Base-by-base conservation (phyloP, 1,140 invertebrate genomes). In the Sarcophaga peregrina region DNA sequence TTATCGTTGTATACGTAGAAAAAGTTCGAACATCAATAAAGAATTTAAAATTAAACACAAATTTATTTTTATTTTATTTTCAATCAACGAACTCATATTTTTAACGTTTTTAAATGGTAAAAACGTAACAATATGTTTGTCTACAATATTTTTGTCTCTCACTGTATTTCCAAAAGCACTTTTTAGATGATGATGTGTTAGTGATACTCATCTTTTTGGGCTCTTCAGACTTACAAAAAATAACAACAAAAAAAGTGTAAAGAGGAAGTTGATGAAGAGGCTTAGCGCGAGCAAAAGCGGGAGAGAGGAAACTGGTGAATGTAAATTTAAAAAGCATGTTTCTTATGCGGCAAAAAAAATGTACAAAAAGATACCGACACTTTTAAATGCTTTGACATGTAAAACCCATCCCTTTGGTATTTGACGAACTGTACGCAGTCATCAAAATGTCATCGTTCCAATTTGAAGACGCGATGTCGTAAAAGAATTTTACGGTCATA, bases 341-440 rank as follows among this genome's bases (percentile, higher is more conserved):
- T 15, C 9, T 13, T 50, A 15, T 78, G 11, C 75, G 3, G 9
- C 20, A 25, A 20, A 46, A 15, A 76, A 48, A 48, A 48, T 47
- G 45, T 37, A 20, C 75, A 78, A 78, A 76, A 78, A 78, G 75
- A 50, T 78, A 78, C 75, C 75, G 75, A 78, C 75, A 52, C 47
- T 78, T 78, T 50, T 78, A 78, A 78, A 78, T 78, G 75, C 75
- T 78, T 78, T 78, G 75, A 78, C 75, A 78, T 78, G 75, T 15
- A 78, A 78, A 78, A 78, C 48, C 9, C 17, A 48, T 50, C 17
- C 47, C 20, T 17, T 76, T 25, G n/a, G n/a, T 17, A 78, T 20
- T 52, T 78, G 48, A 50, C 75, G 75, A 78, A 52, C 75, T 52
- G 75, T 47, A 78, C 17, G 47, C 75, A 78, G n/a, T 37, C 17